Percentiles rank a stretch among this genome's conserved stretches.
phyloP scores from a whole-genome alignment of 1,140 invertebrate genomes.

The Antheraea pernyi region DNA sequence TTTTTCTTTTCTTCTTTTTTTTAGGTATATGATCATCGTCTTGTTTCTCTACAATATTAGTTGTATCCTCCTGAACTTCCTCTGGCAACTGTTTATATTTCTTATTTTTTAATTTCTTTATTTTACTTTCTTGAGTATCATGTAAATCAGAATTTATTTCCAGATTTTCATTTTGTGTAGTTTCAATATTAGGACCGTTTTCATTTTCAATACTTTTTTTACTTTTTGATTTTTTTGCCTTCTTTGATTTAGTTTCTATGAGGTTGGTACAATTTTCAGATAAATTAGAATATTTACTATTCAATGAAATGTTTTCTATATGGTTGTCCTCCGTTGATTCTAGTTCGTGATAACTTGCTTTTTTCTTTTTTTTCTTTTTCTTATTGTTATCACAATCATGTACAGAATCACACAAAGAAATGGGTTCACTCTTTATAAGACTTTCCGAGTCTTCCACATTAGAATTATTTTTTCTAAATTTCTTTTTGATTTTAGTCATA shows the following conservation, averaged over 20 bases:
- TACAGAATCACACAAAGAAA: background rate
- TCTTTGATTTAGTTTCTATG: slow-evolving; percentile 14
- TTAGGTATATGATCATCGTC: slow-evolving; percentile 37
- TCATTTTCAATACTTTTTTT: background rate
- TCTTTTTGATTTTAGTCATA: background rate
- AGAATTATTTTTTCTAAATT: background rate
- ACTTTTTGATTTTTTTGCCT: slow-evolving; percentile 15
- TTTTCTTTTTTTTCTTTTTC: slow-evolving; percentile 8
- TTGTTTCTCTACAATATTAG: slow-evolving; percentile 18
- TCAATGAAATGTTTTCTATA: slow-evolving; percentile 2
- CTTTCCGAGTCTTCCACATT: background rate
- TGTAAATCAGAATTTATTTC: slow-evolving; percentile 10
- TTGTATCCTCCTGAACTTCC: slow-evolving; percentile 20
- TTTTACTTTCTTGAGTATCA: slow-evolving; percentile 19
- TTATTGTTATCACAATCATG: background rate
- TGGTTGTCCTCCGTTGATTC: slow-evolving; percentile 3
- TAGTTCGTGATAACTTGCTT: slow-evolving; percentile 3
- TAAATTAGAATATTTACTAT: slow-evolving; percentile 6
- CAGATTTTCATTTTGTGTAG: slow-evolving; percentile 24
- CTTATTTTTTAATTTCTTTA: slow-evolving; percentile 9
- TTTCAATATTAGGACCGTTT: slow-evolving; percentile 14
- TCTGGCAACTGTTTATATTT: slow-evolving; percentile 1
- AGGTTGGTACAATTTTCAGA: background rate
- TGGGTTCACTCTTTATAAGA: background rate
- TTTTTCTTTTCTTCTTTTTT: slow-evolving; percentile 66